Evolutionary conservation across 2,888 invertebrate genomes (phyloP).

Genomic region (Synanthedon tipuliformis): DNA sequence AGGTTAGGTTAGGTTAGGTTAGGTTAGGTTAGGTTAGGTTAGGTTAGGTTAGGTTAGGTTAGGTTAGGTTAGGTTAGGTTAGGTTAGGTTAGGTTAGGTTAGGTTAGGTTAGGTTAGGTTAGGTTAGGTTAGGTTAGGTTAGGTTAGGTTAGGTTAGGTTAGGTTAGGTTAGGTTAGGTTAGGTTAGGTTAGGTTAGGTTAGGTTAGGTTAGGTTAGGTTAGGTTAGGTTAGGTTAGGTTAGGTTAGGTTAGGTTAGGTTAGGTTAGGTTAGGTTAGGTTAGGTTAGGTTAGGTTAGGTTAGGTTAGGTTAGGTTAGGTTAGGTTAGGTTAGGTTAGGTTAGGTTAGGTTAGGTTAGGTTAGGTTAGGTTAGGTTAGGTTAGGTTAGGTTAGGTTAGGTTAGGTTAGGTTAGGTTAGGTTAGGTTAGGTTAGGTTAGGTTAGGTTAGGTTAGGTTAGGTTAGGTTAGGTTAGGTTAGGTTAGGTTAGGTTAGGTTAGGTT

Average conservation of each 20-base stretch:
- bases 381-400: slow-evolving; percentile 1
- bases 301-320: slow-evolving; percentile 1
- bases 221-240: slow-evolving; percentile 1
- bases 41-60: slow-evolving; percentile 11
- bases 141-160: slow-evolving; percentile 5
- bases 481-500: slow-evolving; percentile 1
- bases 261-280: slow-evolving; percentile 1
- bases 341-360: slow-evolving; percentile 1
- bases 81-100: slow-evolving; percentile 5
- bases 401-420: slow-evolving; percentile 1
- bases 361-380: slow-evolving; percentile 1
- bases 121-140: slow-evolving; percentile 6
- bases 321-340: slow-evolving; percentile 1
- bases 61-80: slow-evolving; percentile 8
- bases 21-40: slow-evolving; percentile 8
- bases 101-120: slow-evolving; percentile 11
- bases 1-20: slow-evolving; percentile 10
- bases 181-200: slow-evolving; percentile 5
- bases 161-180: slow-evolving; percentile 1
- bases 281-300: slow-evolving; percentile 1
- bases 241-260: slow-evolving; percentile 1
- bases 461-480: slow-evolving; percentile 1
- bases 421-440: slow-evolving; percentile 1
- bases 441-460: slow-evolving; percentile 1
- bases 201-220: slow-evolving; percentile 1